Evolutionary conservation across 2,113 vertebrate genomes (phyloP).

Genomic region (Himantopus leucocephalus): DNA sequence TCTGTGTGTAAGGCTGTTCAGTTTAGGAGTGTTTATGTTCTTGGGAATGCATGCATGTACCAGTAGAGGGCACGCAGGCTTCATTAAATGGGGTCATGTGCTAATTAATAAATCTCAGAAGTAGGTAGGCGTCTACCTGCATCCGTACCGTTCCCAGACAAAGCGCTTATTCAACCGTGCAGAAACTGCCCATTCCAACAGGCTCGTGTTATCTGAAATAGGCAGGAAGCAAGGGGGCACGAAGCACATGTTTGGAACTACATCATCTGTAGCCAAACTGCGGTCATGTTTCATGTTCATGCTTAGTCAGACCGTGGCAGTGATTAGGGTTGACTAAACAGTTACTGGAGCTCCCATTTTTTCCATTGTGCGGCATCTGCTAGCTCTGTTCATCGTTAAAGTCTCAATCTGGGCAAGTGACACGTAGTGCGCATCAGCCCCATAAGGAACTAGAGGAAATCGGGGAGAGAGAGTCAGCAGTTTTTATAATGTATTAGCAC

Average conservation of each 20-base stretch:
- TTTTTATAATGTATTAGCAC: neutral
- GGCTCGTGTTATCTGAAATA: neutral
- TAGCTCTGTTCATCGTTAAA: conserved; percentile 8
- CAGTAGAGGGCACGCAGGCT: conserved; percentile 65
- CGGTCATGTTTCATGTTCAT: conserved; percentile 28
- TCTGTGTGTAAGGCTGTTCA: fast-evolving
- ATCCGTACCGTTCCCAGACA: neutral
- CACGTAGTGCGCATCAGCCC: neutral
- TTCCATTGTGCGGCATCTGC: conserved; percentile 28
- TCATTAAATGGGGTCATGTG: conserved; percentile 31
- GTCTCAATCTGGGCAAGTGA: neutral
- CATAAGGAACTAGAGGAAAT: neutral
- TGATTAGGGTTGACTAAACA: conserved; percentile 54
- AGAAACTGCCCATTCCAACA: neutral
- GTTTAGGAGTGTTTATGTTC: neutral
- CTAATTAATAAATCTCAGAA: conserved; percentile 31
- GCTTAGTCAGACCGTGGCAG: conserved; percentile 60
- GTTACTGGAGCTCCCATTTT: conserved; percentile 34
- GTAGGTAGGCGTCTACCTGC: conserved; percentile 20
- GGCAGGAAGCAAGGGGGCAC: conserved; percentile 34
- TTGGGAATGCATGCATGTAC: neutral
- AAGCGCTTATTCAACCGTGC: neutral
- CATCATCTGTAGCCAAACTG: neutral
- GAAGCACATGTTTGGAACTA: conserved; percentile 25
- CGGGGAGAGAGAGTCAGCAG: conserved; percentile 1